phyloP scores from a whole-genome alignment of 1,140 invertebrate species.

The Latrodectus geometricus region DNA sequence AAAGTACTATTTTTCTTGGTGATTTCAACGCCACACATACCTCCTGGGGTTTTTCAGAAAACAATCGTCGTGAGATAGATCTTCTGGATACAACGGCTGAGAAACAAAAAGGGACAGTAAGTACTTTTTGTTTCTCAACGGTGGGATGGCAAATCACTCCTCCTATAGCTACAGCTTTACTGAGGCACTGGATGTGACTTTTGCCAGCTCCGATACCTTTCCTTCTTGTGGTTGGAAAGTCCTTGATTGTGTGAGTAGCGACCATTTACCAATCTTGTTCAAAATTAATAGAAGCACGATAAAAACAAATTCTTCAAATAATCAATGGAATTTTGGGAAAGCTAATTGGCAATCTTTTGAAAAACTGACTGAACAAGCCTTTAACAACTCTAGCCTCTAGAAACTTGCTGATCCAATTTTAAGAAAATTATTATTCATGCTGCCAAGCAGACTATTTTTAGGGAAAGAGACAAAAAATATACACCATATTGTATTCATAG shows the following conservation, averaged over 20 bases:
- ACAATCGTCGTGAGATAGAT: not conserved
- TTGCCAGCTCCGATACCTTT: constrained; percentile 1
- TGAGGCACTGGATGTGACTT: not conserved
- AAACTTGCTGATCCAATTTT: not conserved
- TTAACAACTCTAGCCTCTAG: not conserved
- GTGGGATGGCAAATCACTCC: no score
- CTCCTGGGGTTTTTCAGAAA: not conserved
- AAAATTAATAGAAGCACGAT: not conserved
- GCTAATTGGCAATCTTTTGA: not conserved
- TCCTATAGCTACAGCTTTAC: no score
- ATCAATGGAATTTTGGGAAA: not conserved
- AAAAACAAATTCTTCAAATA: not conserved
- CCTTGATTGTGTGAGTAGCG: not conserved
- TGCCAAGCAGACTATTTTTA: not conserved
- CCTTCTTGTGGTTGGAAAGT: constrained; percentile 1
- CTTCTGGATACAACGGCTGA: not conserved
- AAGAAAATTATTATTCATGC: not conserved
- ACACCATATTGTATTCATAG: no score
- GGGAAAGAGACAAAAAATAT: not conserved
- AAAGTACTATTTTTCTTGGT: not conserved
- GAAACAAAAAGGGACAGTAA: no score
- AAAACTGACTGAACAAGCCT: not conserved
- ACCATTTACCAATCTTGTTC: not conserved
- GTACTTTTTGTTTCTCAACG: not conserved
- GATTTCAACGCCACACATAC: not conserved